These are phyloP conservation scores for Nemopilema nomurai DNA, from an alignment of 30 jellyfish, hydroid and myxozoan species.

Conservation along the genomic window DNA sequence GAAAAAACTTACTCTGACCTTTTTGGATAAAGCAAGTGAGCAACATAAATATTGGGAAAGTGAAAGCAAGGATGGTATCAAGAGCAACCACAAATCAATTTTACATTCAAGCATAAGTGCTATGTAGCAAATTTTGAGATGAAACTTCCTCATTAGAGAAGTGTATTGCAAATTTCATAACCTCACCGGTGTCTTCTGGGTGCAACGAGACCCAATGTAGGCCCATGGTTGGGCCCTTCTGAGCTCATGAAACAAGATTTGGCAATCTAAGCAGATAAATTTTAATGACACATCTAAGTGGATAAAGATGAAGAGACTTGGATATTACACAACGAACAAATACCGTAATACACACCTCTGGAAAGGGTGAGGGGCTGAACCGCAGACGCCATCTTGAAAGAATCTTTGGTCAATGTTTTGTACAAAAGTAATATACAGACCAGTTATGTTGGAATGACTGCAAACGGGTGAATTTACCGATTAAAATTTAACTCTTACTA, in stretches of 20 bases:
- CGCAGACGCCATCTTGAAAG: conserved; percentile 70
- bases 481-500: no score
- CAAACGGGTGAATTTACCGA: no score
- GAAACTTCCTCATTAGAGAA: background rate
- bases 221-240: no score
- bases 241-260: no score
- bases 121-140: background rate
- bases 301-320: background rate
- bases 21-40: no score
- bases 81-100: background rate
- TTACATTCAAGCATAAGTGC: background rate
- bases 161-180: background rate
- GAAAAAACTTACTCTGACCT: no score
- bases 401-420: background rate
- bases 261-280: no score
- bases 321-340: background rate
- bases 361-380: conserved; percentile 70
- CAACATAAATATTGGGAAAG: background rate
- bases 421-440: background rate
- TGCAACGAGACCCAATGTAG: no score
- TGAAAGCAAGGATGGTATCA: background rate
- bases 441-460: background rate
- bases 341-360: conserved; percentile 33
- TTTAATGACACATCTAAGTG: background rate
- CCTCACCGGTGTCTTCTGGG: no score